Evolutionary conservation across 2,113 vertebrate species (phyloP), one percentile per base, ranked within the genome.

Genomic region (Ictalurus punctatus): DNA sequence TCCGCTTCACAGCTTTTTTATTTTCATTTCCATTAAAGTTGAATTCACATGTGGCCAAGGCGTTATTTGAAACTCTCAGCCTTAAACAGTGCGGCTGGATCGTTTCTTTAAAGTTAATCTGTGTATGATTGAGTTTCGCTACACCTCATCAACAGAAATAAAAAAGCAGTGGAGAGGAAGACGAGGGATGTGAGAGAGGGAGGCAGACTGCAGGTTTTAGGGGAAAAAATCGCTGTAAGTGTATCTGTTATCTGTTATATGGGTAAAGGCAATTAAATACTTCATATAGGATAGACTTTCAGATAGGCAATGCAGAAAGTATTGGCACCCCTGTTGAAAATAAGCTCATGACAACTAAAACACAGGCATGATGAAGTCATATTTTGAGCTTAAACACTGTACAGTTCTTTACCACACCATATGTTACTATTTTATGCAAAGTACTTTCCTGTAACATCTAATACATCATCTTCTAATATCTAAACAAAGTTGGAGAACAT

Each of bases 1-100:
- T 90, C 88, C 91, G 91, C 94, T 95, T 89, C 88, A 93, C 90
- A 91, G 93, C 92, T 90, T 91, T 85, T 92, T 93, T 94, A 90
- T 94, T 95, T 94, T 94, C 92, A 94, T 94, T 93, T 94, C 86
- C 92, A 92, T 94, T 95, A 92, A 92, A 94, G 93, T 92, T 90
- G 90, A 92, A 92, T 93, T 93, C 90, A 91, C 78, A 94, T 92
- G 89, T 92, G 93, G 83, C 82, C 90, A 91, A 89, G 87, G 73
- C 90, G 78, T 90, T 87, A 92, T 92, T 92, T 89, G 59, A 83
- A 92, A 79, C 69, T 52, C 79, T 92, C n/a, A 56, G 67, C 74
- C 88, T 56, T 87, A 93, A 90, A 92, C 81, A 89, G 5, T 79
- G 71, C 14, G 34, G 65, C 54, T 84, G 40, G 71, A 92, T 92